A percentile compares a stretch with the other conserved stretches of the same genome.
Evolutionary conservation across 2,888 invertebrate species (phyloP).

Genomic region (Agrochola litura): DNA sequence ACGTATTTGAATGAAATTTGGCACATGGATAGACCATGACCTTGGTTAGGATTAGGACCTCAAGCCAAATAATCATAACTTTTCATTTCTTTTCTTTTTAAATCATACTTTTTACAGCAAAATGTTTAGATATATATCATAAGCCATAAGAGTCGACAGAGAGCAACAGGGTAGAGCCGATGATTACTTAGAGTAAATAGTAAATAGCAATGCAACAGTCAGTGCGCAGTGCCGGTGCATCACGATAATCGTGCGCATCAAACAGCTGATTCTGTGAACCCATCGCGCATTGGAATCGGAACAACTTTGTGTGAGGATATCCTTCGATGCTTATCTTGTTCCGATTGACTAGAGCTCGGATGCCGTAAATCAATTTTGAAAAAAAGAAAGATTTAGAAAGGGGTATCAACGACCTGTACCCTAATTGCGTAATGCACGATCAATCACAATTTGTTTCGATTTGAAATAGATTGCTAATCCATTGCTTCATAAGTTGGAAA

Average conservation of each 20-base stretch:
- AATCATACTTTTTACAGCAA: no score
- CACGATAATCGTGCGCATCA: constrained; percentile 42
- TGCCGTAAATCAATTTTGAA: background rate
- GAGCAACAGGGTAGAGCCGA: background rate
- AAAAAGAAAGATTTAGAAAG: background rate
- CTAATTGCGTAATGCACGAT: no score
- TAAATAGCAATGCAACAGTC: constrained; percentile 22
- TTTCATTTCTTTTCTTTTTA: no score
- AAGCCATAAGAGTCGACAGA: background rate
- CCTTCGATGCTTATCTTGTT: constrained; percentile 24
- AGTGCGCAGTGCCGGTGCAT: constrained; percentile 34
- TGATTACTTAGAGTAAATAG: constrained; percentile 17
- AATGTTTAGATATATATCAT: background rate
- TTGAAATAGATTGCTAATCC: no score
- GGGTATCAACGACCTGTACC: background rate
- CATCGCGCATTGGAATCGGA: constrained; percentile 22
- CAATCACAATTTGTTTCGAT: no score
- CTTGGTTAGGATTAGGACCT: no score
- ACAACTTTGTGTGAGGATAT: constrained; percentile 32
- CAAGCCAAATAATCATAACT: no score
- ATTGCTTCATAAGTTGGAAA: no score
- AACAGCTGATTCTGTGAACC: constrained; percentile 47
- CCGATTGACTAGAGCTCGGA: background rate
- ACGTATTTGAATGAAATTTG: background rate
- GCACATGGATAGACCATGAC: background rate